phyloP scores from a whole-genome alignment of 2,888 invertebrate species.

The Monopis laevigella region DNA sequence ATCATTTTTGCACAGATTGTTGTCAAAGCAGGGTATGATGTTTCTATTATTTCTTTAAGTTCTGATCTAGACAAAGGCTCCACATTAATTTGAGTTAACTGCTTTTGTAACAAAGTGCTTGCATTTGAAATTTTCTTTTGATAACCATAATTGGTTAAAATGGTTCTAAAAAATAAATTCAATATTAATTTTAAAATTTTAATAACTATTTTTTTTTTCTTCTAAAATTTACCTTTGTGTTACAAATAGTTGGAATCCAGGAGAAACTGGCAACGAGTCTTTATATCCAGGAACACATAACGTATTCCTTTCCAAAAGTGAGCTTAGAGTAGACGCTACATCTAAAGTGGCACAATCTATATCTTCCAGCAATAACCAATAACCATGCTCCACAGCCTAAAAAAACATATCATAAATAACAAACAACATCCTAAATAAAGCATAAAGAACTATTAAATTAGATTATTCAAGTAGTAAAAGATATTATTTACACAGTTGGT shows the following conservation, averaged over 20 bases:
- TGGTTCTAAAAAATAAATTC: constrained; percentile 56
- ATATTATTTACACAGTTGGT: too few species aligned
- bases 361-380: constrained; percentile 95
- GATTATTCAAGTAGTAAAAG: too few species aligned
- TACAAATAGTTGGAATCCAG: constrained; percentile 92
- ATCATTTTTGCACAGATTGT: constrained; percentile 81
- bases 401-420: constrained; percentile 24
- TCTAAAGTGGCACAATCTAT: constrained; percentile 94
- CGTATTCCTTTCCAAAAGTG: constrained; percentile 83
- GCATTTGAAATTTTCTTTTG: constrained; percentile 72
- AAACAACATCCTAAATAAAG: too few species aligned
- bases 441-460: too few species aligned
- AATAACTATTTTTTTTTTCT: too few species aligned
- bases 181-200: neutral
- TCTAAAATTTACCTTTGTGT: constrained; percentile 75
- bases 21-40: constrained; percentile 74
- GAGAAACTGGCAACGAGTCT: constrained; percentile 79
- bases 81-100: constrained; percentile 83
- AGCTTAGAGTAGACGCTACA: constrained; percentile 87
- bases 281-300: constrained; percentile 90
- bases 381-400: constrained; percentile 82
- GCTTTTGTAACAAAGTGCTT: constrained; percentile 79
- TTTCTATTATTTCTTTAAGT: constrained; percentile 75
- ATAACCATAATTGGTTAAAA: constrained; percentile 68
- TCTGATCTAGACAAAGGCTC: constrained; percentile 81